Evolutionary conservation across 2,113 vertebrate species (phyloP).

Genomic region (Pseudois nayaur): DNA sequence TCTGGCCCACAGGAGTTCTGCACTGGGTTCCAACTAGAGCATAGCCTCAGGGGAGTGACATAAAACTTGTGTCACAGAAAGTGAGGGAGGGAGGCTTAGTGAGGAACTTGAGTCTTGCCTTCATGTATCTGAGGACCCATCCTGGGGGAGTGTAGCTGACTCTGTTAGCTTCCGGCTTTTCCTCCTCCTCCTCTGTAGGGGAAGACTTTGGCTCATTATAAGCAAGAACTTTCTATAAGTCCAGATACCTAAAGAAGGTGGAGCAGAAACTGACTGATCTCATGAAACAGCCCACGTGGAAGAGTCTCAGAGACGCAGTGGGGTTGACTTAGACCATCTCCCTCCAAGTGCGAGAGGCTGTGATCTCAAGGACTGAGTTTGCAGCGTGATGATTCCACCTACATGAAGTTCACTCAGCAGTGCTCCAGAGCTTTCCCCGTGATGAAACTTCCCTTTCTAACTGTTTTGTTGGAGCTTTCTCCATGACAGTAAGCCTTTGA

Average conservation of each 20-base stretch:
- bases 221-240: not conserved
- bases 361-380: not conserved
- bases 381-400: not conserved
- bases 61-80: not conserved
- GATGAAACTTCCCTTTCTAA: not conserved
- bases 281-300: not conserved
- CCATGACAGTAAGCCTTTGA: not conserved
- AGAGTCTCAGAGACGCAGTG: not conserved
- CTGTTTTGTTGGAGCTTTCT: not conserved
- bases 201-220: not conserved
- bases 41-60: not conserved
- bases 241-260: not conserved
- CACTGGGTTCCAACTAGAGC: not conserved
- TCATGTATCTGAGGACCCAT: not conserved
- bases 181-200: not conserved
- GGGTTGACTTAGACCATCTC: not conserved
- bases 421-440: not conserved
- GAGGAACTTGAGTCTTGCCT: not conserved
- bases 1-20: not conserved
- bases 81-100: not conserved
- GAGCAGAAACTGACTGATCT: not conserved
- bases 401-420: not conserved
- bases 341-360: not conserved
- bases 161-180: not conserved
- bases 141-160: not conserved